A percentile compares a stretch with the other conserved stretches of the same genome.
Conservation (phyloP, 2,797 vertebrate genomes). For the Intellagama lesueurii region DNA sequence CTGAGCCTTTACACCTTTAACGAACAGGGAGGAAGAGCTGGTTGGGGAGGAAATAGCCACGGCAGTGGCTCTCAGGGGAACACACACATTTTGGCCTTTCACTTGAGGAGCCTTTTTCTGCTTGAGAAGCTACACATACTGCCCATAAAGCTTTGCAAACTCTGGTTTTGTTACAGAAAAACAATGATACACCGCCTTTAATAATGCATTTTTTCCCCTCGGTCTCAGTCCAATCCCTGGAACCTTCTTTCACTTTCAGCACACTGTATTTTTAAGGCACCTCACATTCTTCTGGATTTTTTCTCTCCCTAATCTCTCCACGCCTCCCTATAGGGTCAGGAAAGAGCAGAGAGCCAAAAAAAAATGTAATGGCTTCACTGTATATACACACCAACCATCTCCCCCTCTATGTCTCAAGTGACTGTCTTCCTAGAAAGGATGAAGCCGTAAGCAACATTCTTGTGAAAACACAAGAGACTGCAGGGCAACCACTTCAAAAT, state of each 20-base stretch:
- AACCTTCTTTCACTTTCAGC: conserved; percentile 23
- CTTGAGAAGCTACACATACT: background rate
- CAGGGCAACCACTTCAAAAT: background rate
- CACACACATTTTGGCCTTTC: background rate
- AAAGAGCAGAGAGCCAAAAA: rapidly evolving
- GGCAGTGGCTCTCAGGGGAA: background rate
- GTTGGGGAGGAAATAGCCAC: conserved; percentile 15
- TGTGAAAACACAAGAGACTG: background rate
- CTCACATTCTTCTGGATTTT: background rate
- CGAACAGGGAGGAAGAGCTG: background rate
- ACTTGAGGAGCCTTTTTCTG: background rate
- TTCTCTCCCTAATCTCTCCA: background rate
- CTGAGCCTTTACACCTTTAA: conserved; percentile 18
- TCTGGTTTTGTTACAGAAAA: background rate
- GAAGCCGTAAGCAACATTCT: conserved; percentile 14
- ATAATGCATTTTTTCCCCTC: background rate
- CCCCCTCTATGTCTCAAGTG: rapidly evolving
- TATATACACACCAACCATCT: no score
- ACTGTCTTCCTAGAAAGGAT: background rate
- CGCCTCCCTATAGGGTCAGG: background rate
- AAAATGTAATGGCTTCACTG: background rate
- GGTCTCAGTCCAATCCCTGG: background rate
- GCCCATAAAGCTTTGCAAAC: background rate
- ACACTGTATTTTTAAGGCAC: conserved; percentile 10
- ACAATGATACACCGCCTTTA: background rate